A percentile compares a stretch with the other conserved stretches of the same genome.
These are phyloP conservation scores for Scomber scombrus DNA, from an alignment of 2,113 vertebrate genomes.

Conservation along the genomic window DNA sequence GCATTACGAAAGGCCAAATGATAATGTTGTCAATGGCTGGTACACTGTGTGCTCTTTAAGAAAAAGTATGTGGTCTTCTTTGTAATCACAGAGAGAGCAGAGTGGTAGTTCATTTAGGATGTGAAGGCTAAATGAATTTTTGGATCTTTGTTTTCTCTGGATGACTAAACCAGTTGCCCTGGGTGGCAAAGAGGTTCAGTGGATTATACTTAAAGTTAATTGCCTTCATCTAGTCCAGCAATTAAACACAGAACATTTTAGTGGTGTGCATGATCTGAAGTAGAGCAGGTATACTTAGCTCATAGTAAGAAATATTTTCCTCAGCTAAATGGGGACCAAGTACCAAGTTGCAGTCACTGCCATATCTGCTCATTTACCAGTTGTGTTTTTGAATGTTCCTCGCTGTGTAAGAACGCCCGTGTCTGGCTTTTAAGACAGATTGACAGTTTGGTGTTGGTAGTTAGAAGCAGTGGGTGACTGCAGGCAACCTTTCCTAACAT, in stretches of 20 bases:
- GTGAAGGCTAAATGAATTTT: slow-evolving; percentile 17
- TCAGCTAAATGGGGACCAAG: neutral
- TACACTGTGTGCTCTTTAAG: neutral
- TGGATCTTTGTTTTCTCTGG: slow-evolving; percentile 11
- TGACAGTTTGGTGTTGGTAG: slow-evolving; percentile 30
- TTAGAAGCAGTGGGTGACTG: neutral
- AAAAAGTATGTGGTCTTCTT: neutral
- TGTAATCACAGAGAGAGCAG: slow-evolving; percentile 1
- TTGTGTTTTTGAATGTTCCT: slow-evolving; percentile 8
- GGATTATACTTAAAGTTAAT: slow-evolving; percentile 58
- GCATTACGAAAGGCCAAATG: slow-evolving; percentile 4
- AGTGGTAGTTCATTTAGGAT: neutral
- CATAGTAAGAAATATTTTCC: neutral
- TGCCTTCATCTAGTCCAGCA: slow-evolving; percentile 50
- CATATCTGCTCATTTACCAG: neutral
- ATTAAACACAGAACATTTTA: slow-evolving; percentile 28
- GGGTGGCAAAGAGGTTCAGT: slow-evolving; percentile 9
- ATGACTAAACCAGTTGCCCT: slow-evolving; percentile 4
- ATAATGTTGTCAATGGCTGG: neutral
- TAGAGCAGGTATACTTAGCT: neutral
- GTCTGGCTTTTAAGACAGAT: neutral
- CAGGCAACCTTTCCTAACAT: slow-evolving; percentile 8
- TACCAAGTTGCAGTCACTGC: neutral
- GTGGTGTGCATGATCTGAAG: neutral
- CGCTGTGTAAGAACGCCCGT: neutral